A percentile compares a stretch with the other conserved stretches of the same genome.
Conservation (phyloP, 2,888 invertebrate genomes). For the Lysandra coridon region DNA sequence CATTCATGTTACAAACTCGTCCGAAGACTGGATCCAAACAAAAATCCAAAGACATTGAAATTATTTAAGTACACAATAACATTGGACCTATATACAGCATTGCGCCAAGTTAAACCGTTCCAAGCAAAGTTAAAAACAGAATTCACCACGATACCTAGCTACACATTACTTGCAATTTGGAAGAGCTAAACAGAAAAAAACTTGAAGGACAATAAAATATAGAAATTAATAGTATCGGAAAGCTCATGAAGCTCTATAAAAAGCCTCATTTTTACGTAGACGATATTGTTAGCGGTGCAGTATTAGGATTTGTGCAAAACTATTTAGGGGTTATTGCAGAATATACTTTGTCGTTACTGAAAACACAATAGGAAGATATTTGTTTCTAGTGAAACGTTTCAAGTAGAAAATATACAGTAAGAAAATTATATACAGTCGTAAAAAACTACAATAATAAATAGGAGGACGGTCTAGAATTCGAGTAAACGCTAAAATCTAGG, state of each 20-base stretch:
- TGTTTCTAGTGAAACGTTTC: background rate
- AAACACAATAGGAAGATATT: background rate
- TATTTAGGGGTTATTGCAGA: background rate
- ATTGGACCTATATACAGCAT: constrained; percentile 4
- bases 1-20: background rate
- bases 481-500: constrained; percentile 20
- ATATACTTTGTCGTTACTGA: background rate
- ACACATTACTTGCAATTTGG: background rate
- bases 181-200: constrained; percentile 6
- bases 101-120: constrained; percentile 5
- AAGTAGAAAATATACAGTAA: background rate
- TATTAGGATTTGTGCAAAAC: constrained; percentile 17
- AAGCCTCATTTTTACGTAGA: background rate
- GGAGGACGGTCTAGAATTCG: background rate
- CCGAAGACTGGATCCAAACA: constrained; percentile 3
- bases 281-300: constrained; percentile 5
- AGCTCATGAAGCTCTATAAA: background rate
- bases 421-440: constrained; percentile 10
- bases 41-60: background rate
- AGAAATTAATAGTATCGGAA: background rate
- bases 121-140: constrained; percentile 18
- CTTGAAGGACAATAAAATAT: background rate
- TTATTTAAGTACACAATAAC: background rate
- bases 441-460: background rate
- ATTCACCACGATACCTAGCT: background rate